These are phyloP conservation scores for Sphaerophoria rueppellii DNA, from an alignment of 2,888 invertebrate genomes.

Conservation along the genomic window DNA sequence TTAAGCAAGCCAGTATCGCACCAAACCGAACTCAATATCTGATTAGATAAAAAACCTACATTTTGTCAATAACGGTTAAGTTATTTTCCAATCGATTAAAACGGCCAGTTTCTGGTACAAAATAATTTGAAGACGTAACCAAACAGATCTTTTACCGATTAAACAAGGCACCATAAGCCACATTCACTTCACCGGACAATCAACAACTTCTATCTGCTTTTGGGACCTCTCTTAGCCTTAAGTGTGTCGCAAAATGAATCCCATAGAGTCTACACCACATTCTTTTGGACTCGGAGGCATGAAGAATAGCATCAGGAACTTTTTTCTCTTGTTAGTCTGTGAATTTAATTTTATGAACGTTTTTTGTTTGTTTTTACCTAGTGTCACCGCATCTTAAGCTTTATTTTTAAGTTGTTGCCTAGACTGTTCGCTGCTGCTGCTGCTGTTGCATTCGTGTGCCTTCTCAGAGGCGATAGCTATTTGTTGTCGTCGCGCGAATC, in stretches of 20 bases:
- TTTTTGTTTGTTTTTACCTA: slow-evolving; percentile 50
- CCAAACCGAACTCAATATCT: too few species aligned
- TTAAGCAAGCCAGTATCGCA: too few species aligned
- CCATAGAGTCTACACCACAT: slow-evolving; percentile 61
- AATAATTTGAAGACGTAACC: slow-evolving; percentile 24
- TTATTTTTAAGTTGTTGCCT: not conserved
- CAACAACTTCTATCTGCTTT: slow-evolving; percentile 38
- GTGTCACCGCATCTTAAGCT: slow-evolving; percentile 56
- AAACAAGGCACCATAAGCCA: slow-evolving; percentile 23
- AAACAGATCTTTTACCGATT: slow-evolving; percentile 22
- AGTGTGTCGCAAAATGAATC: slow-evolving; percentile 60
- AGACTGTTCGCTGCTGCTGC: slow-evolving; percentile 21
- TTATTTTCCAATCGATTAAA: slow-evolving; percentile 13
- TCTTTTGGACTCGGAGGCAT: slow-evolving; percentile 25
- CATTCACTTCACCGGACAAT: slow-evolving; percentile 51
- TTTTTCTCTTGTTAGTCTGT: slow-evolving; percentile 32
- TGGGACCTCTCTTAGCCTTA: slow-evolving; percentile 2
- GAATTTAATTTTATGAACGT: slow-evolving; percentile 42
- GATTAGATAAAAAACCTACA: slow-evolving; percentile 3
- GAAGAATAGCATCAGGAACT: not conserved
- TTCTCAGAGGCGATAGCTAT: slow-evolving; percentile 70
- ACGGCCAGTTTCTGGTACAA: slow-evolving; percentile 27
- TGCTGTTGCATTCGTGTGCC: slow-evolving; percentile 20
- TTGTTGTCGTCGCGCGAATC: slow-evolving; percentile 73
- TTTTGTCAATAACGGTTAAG: slow-evolving; percentile 38